A percentile compares a stretch with the other conserved stretches of the same genome.
These are phyloP conservation scores for Diorhabda sublineata DNA, from an alignment of 1,140 invertebrate genomes.

Conservation along the genomic window DNA sequence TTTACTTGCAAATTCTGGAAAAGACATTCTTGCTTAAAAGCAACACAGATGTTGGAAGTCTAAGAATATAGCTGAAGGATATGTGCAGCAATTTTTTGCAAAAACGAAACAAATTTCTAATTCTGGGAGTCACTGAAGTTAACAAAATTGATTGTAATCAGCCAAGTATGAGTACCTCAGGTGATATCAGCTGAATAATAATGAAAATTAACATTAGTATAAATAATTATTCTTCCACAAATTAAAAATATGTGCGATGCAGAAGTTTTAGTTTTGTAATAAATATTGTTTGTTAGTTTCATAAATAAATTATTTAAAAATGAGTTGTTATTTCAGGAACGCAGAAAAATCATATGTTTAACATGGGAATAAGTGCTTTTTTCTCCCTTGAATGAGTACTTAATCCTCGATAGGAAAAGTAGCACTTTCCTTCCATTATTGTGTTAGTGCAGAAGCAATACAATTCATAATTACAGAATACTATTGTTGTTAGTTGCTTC, in stretches of 20 bases:
- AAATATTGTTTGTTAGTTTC: neutral
- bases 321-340: neutral
- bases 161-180: no score
- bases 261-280: neutral
- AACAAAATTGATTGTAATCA: no score
- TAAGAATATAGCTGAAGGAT: neutral
- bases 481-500: no score
- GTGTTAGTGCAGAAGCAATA: no score
- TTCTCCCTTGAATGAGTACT: neutral
- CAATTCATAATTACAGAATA: no score
- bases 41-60: neutral
- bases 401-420: neutral
- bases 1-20: constrained; percentile 2
- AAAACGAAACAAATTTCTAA: neutral
- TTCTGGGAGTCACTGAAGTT: constrained; percentile 4
- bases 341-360: neutral
- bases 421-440: neutral
- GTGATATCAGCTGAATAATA: no score
- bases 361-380: neutral
- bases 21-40: constrained; percentile 4
- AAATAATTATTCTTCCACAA: no score
- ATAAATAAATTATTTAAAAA: constrained; percentile 3
- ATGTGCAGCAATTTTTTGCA: constrained; percentile 6
- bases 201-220: no score
- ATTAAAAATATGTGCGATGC: no score